Evolutionary conservation across 2,888 invertebrate genomes (phyloP), one percentile per base, ranked within the genome.

Genomic region (Brenthis daphne): DNA sequence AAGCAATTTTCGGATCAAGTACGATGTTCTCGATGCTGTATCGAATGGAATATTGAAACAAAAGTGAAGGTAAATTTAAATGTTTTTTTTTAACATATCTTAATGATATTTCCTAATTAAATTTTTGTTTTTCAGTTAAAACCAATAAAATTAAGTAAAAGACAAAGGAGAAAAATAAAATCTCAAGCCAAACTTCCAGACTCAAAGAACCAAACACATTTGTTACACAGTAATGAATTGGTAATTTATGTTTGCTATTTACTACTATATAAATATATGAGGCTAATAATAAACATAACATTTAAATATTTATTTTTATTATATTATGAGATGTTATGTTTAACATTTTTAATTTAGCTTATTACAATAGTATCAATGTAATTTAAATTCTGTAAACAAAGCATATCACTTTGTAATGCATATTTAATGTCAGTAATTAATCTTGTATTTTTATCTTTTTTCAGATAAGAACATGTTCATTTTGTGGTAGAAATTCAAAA

Each of bases 11-110:
- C 89, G 3, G 57, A 77, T 0, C 77, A 82, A 75, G 74, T 77
- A 14, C 82, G 89, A 76, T 92, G 92, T 74, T 79, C 85, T 8
- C 79, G 78, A 57, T 92, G 92, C 73, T 87, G 85, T 67, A 74
- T 85, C 63, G 87, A 89, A 72, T 90, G 90, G 90, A 80, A 72
- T 13, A 83, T 76, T 53, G 76, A 79, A 48, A 80, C 83, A 24
- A 73, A 79, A 53, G 76, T 79, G 8, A 85, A 82, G 75, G 91
- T 91, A 81, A 8, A 20, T 14, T 0, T 13, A 3, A 60, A 50
- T 60, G 13, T 67, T 43, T 8, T 43, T 43, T 43, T 11, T 43
- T n/a, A n/a, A 11, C 8, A 11, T 11, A 43, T 8, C 8, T 2
- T 8, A 43, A 2, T 2, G 1, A 3, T 43, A 43, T 1, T 55